phyloP scores from a whole-genome alignment of 2,888 invertebrate genomes.

The Polietes domitor region DNA sequence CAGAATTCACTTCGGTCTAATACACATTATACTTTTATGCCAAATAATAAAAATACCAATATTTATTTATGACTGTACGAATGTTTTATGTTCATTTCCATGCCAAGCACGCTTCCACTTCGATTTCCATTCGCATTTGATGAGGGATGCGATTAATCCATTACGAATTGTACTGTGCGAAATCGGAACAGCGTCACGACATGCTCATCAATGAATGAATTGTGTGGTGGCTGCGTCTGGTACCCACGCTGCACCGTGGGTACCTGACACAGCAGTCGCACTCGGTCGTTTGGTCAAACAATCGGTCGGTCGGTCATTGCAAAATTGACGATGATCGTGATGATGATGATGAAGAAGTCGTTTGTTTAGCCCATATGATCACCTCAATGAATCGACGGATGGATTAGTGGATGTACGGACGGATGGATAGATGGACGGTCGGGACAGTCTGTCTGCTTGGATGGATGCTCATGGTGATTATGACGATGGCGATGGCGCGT shows the following conservation, averaged over 20 bases:
- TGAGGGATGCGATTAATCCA: neutral
- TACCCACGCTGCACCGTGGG: neutral
- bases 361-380: neutral
- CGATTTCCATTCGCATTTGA: neutral
- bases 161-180: neutral
- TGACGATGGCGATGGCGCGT: neutral
- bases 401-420: neutral
- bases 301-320: neutral
- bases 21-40: neutral
- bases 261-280: too few relatives aligned
- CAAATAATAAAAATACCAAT: too few relatives aligned
- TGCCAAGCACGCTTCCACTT: neutral
- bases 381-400: neutral
- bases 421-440: neutral
- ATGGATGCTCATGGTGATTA: neutral
- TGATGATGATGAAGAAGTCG: neutral
- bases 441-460: neutral
- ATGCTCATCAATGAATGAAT: neutral
- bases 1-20: neutral
- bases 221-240: neutral
- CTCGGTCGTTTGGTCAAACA: neutral
- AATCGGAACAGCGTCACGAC: neutral
- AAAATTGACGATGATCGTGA: neutral
- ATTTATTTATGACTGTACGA: too few relatives aligned
- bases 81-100: neutral